Evolutionary conservation across 2,113 vertebrate genomes (phyloP).

Genomic region (Phaetusa simplex): DNA sequence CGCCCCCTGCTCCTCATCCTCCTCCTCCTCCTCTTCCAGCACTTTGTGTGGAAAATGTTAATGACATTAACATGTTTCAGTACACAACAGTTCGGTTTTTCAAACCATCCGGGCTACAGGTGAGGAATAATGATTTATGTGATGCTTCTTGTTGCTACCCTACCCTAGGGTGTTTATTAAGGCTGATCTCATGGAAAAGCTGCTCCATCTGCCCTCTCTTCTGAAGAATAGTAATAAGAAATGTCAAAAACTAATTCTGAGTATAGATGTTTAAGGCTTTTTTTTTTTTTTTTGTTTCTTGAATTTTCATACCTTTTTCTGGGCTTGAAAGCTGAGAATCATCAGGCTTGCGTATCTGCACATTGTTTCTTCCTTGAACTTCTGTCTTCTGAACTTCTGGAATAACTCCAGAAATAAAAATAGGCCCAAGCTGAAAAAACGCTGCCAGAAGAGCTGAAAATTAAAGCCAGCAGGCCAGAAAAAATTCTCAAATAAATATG

Average conservation of each 20-base stretch:
- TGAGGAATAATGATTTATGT: background rate
- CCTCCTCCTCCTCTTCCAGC: background rate
- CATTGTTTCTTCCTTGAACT: background rate
- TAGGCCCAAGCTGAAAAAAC: background rate
- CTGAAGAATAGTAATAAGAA: background rate
- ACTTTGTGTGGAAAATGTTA: background rate
- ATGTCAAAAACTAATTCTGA: background rate
- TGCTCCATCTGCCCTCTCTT: background rate
- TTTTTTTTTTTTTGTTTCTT: background rate
- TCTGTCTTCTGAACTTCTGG: slow-evolving; percentile 10
- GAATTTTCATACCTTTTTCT: slow-evolving; percentile 37
- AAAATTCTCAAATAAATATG: background rate
- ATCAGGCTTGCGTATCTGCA: slow-evolving; percentile 35
- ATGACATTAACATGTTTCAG: background rate
- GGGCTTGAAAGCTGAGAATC: slow-evolving; percentile 29
- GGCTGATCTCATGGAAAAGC: background rate
- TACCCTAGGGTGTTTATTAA: background rate
- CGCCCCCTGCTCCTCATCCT: too few relatives aligned
- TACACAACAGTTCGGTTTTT: background rate
- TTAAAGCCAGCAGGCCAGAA: slow-evolving; percentile 17
- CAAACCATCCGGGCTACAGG: background rate
- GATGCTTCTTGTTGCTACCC: background rate
- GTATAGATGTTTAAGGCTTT: background rate
- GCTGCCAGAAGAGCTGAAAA: background rate
- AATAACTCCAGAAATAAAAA: slow-evolving; percentile 4